A percentile compares a stretch with the other conserved stretches of the same genome.
Conservation (phyloP, 2,888 invertebrate genomes). For the Cecidostiba fungosa region DNA sequence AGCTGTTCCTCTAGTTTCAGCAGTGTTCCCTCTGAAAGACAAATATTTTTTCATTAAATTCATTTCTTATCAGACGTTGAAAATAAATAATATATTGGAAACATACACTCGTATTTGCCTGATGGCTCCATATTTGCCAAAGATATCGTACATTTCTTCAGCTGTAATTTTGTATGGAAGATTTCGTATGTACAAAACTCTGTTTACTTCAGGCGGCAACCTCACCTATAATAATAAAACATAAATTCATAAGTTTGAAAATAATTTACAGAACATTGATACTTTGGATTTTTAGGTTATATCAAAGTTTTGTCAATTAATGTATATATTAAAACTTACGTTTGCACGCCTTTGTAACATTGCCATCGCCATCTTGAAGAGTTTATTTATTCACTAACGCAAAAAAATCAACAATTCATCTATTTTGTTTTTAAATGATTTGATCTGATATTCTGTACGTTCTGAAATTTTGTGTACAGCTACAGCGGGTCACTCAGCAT, state of each 20-base stretch:
- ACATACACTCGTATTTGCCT: constrained; percentile 98
- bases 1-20: constrained; percentile 98
- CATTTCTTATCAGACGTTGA: neutral
- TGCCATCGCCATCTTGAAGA: constrained; percentile 82
- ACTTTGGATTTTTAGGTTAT: constrained; percentile 23
- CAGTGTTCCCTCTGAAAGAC: constrained; percentile 92
- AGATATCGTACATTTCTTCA: constrained; percentile 99
- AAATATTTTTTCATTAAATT: constrained; percentile 36
- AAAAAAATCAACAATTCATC: too few relatives aligned
- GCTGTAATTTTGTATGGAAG: constrained; percentile 99
- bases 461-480: neutral
- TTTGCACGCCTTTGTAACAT: constrained; percentile 88
- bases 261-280: neutral
- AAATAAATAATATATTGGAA: neutral
- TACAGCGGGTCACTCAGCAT: too few relatives aligned
- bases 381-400: neutral
- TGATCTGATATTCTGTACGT: neutral
- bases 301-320: neutral
- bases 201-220: constrained; percentile 98
- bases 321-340: constrained; percentile 81
- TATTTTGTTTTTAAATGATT: neutral
- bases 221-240: constrained; percentile 88
- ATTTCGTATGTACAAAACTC: constrained; percentile 97
- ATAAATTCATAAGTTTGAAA: neutral
- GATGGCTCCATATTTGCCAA: constrained; percentile 99